Evolutionary conservation across 2,888 invertebrate genomes (phyloP).

Genomic region (Hydropsyche betteni): DNA sequence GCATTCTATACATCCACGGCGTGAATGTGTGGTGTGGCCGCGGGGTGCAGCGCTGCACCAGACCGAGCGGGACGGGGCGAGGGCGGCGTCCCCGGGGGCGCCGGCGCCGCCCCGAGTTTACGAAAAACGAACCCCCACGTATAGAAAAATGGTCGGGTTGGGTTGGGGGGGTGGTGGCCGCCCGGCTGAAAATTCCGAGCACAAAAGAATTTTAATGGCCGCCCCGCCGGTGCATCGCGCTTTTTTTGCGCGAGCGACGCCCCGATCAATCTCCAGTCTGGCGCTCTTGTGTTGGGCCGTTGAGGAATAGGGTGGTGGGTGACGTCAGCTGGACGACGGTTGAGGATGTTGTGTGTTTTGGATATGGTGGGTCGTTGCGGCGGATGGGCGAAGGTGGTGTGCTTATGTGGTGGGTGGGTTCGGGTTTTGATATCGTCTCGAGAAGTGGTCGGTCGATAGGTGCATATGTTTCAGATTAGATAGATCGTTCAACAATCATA

Average conservation of each 20-base stretch:
- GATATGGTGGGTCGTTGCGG: too few relatives aligned
- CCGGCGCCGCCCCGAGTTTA: constrained; percentile 42
- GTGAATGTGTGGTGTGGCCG: constrained; percentile 49
- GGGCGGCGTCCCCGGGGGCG: constrained; percentile 40
- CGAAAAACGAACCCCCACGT: constrained; percentile 17
- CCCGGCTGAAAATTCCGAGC: constrained; percentile 45
- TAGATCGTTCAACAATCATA: too few relatives aligned
- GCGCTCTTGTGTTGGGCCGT: neutral
- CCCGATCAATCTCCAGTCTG: constrained; percentile 31
- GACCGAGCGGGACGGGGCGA: constrained; percentile 38
- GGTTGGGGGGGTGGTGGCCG: constrained; percentile 40
- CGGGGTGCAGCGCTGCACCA: constrained; percentile 50
- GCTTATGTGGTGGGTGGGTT: neutral
- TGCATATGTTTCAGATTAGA: too few relatives aligned
- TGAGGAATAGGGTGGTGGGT: neutral
- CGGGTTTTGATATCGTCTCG: too few relatives aligned
- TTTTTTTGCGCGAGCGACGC: constrained; percentile 15
- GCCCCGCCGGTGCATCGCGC: constrained; percentile 26
- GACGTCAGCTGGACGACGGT: neutral
- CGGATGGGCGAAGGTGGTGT: neutral
- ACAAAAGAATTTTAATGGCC: constrained; percentile 50
- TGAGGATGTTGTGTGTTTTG: neutral
- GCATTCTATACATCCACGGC: constrained; percentile 38
- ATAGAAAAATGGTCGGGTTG: neutral
- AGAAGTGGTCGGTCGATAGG: too few relatives aligned